Conservation (phyloP, 2,888 invertebrate genomes). For the Rosalia funebris region DNA sequence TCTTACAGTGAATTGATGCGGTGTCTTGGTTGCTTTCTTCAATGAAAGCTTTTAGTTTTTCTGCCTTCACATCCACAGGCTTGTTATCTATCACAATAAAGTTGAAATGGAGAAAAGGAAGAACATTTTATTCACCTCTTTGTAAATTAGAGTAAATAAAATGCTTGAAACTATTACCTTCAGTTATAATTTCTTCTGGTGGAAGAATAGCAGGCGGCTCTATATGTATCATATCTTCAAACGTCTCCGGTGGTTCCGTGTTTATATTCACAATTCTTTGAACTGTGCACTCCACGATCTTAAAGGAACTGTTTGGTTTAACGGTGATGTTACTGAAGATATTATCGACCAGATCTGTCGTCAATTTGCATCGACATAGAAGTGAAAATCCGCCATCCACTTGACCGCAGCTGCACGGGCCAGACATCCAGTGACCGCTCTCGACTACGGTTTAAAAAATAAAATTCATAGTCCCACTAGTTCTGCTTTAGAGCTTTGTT, state of each 20-base stretch:
- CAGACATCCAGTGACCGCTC: conserved; percentile 1
- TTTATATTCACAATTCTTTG: conserved; percentile 52
- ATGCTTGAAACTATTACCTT: too few relatives aligned
- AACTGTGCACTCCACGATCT: conserved; percentile 47
- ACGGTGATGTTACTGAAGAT: conserved; percentile 47
- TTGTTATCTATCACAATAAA: conserved; percentile 31
- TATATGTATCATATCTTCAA: conserved; percentile 40
- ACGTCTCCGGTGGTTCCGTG: conserved; percentile 46
- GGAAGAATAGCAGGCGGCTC: conserved; percentile 10
- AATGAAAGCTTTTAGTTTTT: conserved; percentile 32
- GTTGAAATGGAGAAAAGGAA: too few relatives aligned
- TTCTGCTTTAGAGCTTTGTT: not conserved
- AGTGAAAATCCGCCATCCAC: conserved; percentile 45
- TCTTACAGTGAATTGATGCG: conserved; percentile 28
- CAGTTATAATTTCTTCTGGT: conserved; percentile 16
- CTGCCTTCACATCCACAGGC: conserved; percentile 38
- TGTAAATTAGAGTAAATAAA: too few relatives aligned
- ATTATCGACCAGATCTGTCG: conserved; percentile 47
- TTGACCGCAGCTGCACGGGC: conserved; percentile 32
- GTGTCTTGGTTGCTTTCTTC: conserved; percentile 36
- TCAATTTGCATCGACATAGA: conserved; percentile 49
- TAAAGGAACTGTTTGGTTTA: conserved; percentile 33
- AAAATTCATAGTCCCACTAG: not conserved
- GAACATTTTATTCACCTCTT: too few relatives aligned
- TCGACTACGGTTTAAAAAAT: not conserved